Evolutionary conservation across 2,888 invertebrate species (phyloP), one percentile per base, ranked within the genome.

Genomic region (Yponomeuta cagnagella): DNA sequence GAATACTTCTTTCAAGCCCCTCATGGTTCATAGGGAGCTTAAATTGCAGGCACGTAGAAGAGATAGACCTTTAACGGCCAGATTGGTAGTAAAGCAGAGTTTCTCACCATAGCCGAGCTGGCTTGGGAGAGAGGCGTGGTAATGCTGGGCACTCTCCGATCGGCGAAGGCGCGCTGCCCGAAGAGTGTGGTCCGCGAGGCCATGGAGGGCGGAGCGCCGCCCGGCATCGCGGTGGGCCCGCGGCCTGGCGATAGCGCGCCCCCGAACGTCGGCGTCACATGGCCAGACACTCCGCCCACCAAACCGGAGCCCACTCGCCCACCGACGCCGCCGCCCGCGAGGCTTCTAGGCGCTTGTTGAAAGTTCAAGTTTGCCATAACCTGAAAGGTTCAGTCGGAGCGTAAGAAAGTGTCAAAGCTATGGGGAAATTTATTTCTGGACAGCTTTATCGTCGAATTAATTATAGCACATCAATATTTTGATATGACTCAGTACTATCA

Each of bases 341-440:
- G 95, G 94, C 96, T 97, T 93, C 97, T 95, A 91, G 97, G 96
- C 81, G 96, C 95, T 93, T 95, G 96, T 91, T 96, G 96, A 93
- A 97, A 96, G 94, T 97, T 97, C 95, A 97, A 94, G 94, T 97
- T 97, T 94, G 97, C 97, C 97, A 97, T 97, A 95, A 95, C 96
- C 96, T 94, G 91, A 15, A 85, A 89, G 2, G 2, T 58, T 58
- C 4, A 58, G 15, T 43, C 43, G 0, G 1, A 43, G 1, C 6
- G 43, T 8, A 43, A 43, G 43, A 43, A 43, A 43, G 5, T 43
- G 43, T 43, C 43, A 43, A 43, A 43, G 9, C 43, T 33, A 58
- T 58, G 52, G 52, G 52, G 15, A 43, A 43, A 43, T 43, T 43
- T 43, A 43, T 43, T 43, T 43, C 43, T 43, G 52, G 52, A 0